Base-by-base conservation (phyloP, 2,797 vertebrate species). In the Sciaenops ocellatus region DNA sequence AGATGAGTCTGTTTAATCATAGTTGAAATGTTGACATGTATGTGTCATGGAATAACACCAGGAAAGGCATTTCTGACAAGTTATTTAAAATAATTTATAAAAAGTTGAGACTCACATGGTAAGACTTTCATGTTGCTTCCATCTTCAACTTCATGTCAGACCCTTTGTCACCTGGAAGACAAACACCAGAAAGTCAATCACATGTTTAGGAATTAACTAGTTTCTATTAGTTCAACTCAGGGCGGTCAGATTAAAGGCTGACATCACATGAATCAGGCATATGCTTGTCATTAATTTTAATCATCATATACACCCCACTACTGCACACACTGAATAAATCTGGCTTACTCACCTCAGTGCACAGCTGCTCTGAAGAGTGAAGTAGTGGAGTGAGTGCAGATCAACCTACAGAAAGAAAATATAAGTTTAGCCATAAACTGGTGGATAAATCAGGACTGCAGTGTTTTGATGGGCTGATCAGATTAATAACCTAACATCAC, bases 181-280 rank as follows among this genome's bases (percentile, higher is more conserved):
- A 76, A 71, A 69, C 2, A 47, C 0, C 3, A n/a, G 1, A 0
- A 2, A 3, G 22, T 81, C 1, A 80, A 1, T 41, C 4, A n/a
- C 8, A 28, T 15, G 41, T 0, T 26, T 0, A 1, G 0, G 0
- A 47, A 10, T 3, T 0, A 1, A 13, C 5, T 0, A 1, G 3
- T 1, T 41, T 11, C 4, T 0, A 22, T 1, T 0, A 0, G 0
- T 2, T 17, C 0, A 52, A 9, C 1, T 13, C 0, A 0, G 55
- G 74, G 79, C 16, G 16, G 5, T 95, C 94, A 95, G 95, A 92
- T 80, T 68, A 1, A 78, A 90, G 60, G 41, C 0, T 73, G 85
- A 55, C 95, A 93, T 95, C 95, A 95, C 70, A 65, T 1, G 12
- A 82, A 1, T 95, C 94, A 95, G 94, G 84, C 83, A 95, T 95